Base-by-base conservation (phyloP, 2,888 invertebrate genomes). In the Arrhopalites spinosus region DNA sequence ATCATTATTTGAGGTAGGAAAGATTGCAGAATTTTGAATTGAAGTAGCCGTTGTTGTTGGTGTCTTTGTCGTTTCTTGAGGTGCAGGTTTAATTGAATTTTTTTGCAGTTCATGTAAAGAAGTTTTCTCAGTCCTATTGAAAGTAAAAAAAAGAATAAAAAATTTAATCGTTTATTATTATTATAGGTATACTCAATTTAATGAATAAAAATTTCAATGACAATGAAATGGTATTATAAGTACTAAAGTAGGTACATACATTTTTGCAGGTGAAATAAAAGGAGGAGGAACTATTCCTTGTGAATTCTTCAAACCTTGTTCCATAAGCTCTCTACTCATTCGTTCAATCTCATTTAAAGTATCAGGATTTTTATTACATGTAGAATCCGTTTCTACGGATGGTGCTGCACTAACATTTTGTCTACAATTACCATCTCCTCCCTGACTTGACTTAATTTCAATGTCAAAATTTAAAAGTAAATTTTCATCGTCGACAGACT, bases 291-390 rank as follows among this genome's bases (percentile, higher is more conserved):
- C 30, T 17, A 7, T 27, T 5, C 43, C 73, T 36, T 71, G 56
- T 15, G 68, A 68, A 50, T 68, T 29, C 25, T 50, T 68, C 13
- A 82, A 47, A 56, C 80, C 78, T 56, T 80, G 67, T 47, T 81
- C 79, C 81, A 82, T 81, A 27, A 82, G 73, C 74, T 82, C 79
- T 64, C 78, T 70, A 75, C 80, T 82, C 30, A 59, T 59, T 72
- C 75, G 67, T 27, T 78, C 78, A 43, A 82, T 78, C 77, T 82
- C 82, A 67, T 77, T 79, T 36, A 82, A 74, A 11, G 75, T 76
- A 68, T 75, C 56, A 13, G 15, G 7, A 66, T 63, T 71, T n/a
- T 74, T 50, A 47, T 70, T 71, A 53, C 23, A 23, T 23, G 25
- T 5, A 8, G 59, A 59, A 68, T 11, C 47, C n/a, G n/a, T n/a